A percentile compares a stretch with the other conserved stretches of the same genome.
Conservation (phyloP, 2,113 vertebrate genomes). For the Irena cyanogastra region DNA sequence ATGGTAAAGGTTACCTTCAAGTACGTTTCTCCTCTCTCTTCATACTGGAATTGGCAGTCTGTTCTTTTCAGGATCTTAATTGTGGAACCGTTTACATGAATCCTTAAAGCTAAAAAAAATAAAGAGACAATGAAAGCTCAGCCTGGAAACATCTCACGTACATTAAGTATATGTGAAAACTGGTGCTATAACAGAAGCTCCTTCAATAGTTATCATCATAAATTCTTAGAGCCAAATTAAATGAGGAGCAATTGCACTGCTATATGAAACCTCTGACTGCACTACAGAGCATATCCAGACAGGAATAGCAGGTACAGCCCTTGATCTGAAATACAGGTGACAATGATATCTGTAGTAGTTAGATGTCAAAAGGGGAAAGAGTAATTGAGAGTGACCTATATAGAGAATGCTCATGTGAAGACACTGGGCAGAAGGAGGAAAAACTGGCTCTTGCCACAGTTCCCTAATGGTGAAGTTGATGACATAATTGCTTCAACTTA, state of each 20-base stretch:
- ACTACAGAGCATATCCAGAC: not conserved
- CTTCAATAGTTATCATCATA: not conserved
- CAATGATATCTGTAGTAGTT: not conserved
- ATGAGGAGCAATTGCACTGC: not conserved
- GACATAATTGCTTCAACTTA: not conserved
- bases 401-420: not conserved
- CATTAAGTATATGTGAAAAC: not conserved
- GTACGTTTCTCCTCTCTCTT: constrained; percentile 90
- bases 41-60: constrained; percentile 86
- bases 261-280: not conserved
- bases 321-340: not conserved
- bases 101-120: constrained; percentile 77
- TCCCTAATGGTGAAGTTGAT: not conserved
- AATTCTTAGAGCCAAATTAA: not conserved
- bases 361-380: not conserved
- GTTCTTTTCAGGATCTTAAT: constrained; percentile 91
- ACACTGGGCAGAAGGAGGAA: not conserved
- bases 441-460: not conserved
- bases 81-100: constrained; percentile 89
- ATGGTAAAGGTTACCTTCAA: constrained; percentile 80
- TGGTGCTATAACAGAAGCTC: not conserved
- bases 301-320: not conserved
- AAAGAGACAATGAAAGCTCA: not conserved
- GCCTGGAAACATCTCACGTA: not conserved
- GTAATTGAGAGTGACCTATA: not conserved